Conservation (phyloP, 2,113 vertebrate species). For the Oreotrochilus melanogaster region DNA sequence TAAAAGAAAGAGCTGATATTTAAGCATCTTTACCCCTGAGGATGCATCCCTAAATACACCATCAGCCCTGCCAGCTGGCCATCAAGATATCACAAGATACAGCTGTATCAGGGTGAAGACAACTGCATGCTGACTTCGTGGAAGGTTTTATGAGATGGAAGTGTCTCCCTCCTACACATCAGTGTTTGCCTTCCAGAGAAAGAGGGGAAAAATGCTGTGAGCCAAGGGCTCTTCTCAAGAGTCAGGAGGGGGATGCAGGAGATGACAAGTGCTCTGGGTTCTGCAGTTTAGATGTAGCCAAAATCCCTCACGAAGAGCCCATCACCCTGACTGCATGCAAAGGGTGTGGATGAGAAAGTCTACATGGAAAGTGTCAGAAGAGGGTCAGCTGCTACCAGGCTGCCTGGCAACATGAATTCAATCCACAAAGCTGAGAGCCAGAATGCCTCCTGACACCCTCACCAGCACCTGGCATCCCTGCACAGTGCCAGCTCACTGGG, state of each 20-base stretch:
- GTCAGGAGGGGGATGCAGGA: neutral
- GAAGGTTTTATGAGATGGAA: neutral
- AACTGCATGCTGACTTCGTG: neutral
- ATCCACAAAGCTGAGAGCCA: neutral
- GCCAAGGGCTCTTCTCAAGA: neutral
- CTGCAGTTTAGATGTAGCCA: neutral
- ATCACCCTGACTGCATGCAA: neutral
- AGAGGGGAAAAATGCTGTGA: neutral
- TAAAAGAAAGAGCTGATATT: conserved; percentile 30
- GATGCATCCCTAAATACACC: neutral
- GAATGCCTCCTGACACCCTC: neutral
- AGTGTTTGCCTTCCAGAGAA: neutral
- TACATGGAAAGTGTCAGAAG: neutral
- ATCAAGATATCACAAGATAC: conserved; percentile 29
- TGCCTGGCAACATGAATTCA: neutral
- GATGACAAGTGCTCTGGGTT: neutral
- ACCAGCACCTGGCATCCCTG: neutral
- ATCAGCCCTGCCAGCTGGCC: neutral
- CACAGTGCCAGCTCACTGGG: neutral
- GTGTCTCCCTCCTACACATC: neutral
- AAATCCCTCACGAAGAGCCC: neutral
- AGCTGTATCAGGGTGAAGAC: conserved; percentile 10
- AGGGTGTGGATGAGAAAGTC: neutral
- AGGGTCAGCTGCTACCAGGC: neutral
- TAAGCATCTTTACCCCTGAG: conserved; percentile 17